phyloP scores from a whole-genome alignment of 1,140 invertebrate genomes.

The Galendromus occidentalis region DNA sequence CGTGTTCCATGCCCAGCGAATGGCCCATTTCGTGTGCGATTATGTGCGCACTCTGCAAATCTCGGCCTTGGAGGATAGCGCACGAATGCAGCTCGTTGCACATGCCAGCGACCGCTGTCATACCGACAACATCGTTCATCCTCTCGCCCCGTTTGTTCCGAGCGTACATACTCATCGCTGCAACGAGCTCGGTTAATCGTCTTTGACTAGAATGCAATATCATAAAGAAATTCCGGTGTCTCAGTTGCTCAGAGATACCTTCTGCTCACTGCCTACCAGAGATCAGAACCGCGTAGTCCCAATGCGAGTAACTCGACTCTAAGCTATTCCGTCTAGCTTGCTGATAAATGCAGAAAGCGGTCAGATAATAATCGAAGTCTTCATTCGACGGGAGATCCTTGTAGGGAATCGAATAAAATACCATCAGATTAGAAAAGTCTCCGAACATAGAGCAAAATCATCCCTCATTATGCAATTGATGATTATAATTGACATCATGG shows the following conservation, averaged over 20 bases:
- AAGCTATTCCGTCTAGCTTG: neutral
- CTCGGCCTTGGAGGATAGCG: neutral
- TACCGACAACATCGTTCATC: constrained; percentile 5
- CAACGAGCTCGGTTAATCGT: neutral
- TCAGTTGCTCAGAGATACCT: no score
- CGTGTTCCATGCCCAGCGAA: constrained; percentile 8
- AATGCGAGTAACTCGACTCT: neutral
- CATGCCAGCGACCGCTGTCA: constrained; percentile 1
- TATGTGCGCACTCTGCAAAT: constrained; percentile 7
- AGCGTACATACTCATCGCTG: constrained; percentile 2
- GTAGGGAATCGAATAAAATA: no score
- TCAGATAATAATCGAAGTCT: neutral
- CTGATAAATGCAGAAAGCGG: neutral
- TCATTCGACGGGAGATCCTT: neutral
- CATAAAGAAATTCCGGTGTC: no score
- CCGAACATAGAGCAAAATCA: no score
- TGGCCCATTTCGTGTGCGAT: constrained; percentile 1
- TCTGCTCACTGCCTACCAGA: no score
- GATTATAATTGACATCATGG: no score
- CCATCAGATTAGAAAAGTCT: no score
- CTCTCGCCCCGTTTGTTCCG: neutral
- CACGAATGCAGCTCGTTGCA: constrained; percentile 3
- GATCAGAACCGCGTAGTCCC: constrained; percentile 9
- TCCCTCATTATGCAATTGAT: no score
- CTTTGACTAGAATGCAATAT: neutral